Percentiles rank a stretch among this genome's conserved stretches.
Conservation (phyloP, 1,140 invertebrate genomes). For the Aphaenogaster ashmeadi region DNA sequence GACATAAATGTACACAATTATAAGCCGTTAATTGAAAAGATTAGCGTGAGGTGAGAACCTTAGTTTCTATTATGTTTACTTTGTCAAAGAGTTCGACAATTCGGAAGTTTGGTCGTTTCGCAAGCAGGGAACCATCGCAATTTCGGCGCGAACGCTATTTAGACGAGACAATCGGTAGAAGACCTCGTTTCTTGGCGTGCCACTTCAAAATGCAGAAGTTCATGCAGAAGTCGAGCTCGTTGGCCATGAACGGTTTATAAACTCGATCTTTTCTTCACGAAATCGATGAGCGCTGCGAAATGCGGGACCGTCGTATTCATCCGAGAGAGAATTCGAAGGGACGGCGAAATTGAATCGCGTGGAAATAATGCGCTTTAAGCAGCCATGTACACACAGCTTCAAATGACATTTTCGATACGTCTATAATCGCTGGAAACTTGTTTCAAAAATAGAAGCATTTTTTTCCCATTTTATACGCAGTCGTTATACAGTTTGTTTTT, state of each 20-base stretch:
- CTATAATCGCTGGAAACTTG: neutral
- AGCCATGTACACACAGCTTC: neutral
- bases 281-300: slow-evolving; percentile 22
- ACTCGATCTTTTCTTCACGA: slow-evolving; percentile 41
- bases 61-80: slow-evolving; percentile 3
- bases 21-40: slow-evolving; percentile 13
- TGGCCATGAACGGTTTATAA: slow-evolving; percentile 24
- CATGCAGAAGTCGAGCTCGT: neutral
- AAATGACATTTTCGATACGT: neutral
- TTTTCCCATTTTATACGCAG: neutral
- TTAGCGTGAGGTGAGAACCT: slow-evolving; percentile 3
- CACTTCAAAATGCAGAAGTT: slow-evolving; percentile 46
- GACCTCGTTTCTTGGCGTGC: neutral
- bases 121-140: slow-evolving; percentile 16
- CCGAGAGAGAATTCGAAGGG: neutral
- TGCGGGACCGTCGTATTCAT: neutral
- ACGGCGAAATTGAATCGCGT: slow-evolving; percentile 11
- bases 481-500: neutral
- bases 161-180: slow-evolving; percentile 31
- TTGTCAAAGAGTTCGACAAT: slow-evolving; percentile 24
- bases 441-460: neutral
- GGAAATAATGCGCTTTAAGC: slow-evolving; percentile 4
- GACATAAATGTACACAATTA: neutral
- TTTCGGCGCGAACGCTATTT: slow-evolving; percentile 19
- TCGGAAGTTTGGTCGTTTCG: slow-evolving; percentile 26